phyloP scores from a whole-genome alignment of 2,888 invertebrate species.

The Gnatocerus cornutus region DNA sequence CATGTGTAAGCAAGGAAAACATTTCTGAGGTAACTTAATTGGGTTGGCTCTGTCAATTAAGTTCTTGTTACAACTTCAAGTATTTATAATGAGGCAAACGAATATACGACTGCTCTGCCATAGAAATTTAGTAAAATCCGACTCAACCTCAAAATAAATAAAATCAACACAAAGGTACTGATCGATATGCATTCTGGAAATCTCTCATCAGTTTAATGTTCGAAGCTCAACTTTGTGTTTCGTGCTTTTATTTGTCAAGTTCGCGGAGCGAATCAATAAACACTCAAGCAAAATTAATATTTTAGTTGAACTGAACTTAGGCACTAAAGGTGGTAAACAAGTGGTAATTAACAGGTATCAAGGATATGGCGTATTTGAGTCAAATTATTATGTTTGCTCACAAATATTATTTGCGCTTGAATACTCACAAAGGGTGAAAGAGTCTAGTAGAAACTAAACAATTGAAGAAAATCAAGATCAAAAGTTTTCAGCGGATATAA shows the following conservation, averaged over 20 bases:
- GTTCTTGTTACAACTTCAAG: background rate
- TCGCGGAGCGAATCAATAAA: background rate
- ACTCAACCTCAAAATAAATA: background rate
- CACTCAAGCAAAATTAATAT: background rate
- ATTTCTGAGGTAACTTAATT: constrained; percentile 2
- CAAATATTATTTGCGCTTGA: too few relatives aligned
- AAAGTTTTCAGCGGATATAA: too few relatives aligned
- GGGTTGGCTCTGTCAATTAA: background rate
- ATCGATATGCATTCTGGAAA: background rate
- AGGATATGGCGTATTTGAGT: too few relatives aligned
- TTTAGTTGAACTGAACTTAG: background rate
- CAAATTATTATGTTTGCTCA: too few relatives aligned
- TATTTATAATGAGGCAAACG: background rate
- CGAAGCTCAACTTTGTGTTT: background rate
- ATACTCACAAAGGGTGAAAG: too few relatives aligned
- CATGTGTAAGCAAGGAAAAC: background rate
- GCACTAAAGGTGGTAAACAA: too few relatives aligned
- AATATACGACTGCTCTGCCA: background rate
- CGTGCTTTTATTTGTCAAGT: background rate
- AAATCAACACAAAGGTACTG: background rate
- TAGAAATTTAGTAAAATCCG: background rate
- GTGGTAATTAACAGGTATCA: too few relatives aligned
- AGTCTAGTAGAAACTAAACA: too few relatives aligned
- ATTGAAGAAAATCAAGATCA: too few relatives aligned
- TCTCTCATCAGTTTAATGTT: constrained; percentile 2